Evolutionary conservation across 2,888 invertebrate species (phyloP), one percentile per base, ranked within the genome.

Genomic region (Drosophila recens): DNA sequence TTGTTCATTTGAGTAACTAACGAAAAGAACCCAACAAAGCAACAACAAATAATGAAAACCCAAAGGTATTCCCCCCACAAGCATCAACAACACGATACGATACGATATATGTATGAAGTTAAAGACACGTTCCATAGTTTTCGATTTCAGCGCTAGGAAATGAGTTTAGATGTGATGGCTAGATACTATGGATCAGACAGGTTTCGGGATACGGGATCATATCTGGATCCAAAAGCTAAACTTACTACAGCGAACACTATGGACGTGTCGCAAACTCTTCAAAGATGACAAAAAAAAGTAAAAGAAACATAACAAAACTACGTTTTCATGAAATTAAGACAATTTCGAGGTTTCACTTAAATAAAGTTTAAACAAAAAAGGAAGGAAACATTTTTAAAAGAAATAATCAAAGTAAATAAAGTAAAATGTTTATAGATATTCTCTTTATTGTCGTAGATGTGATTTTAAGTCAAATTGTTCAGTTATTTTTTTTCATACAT

Each of bases 301-400:
- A 48, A 40, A 27, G 30, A 58, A 58, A 58, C 36, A 69, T 72
- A 66, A 62, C 59, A 80, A 76, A 76, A 75, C 72, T 77, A 76
- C 73, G 83, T 80, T 88, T 87, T 84, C 78, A 84, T 80, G 79
- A 91, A 91, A 82, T 90, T 82, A 91, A 82, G 91, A 90, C 90
- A 91, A 91, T 91, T 91, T 90, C 79, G 85, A 91, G 91, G 91
- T 91, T 91, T 91, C 91, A 91, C 79, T 75, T 81, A 79, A 81
- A 84, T 58, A 70, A 83, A 71, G 66, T 81, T 67, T 72, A 69
- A 66, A 68, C 70, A 65, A 67, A 72, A 57, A 66, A 68, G 69
- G 64, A 66, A 72, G 53, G 45, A 65, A 53, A 38, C 63, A 46
- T 62, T 64, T 20, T 27, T 58, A 43, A 51, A 53, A 65, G 51